Percentiles rank a stretch among this genome's conserved stretches.
Conservation (phyloP, 2,113 vertebrate species). For the Crotalus viridis region DNA sequence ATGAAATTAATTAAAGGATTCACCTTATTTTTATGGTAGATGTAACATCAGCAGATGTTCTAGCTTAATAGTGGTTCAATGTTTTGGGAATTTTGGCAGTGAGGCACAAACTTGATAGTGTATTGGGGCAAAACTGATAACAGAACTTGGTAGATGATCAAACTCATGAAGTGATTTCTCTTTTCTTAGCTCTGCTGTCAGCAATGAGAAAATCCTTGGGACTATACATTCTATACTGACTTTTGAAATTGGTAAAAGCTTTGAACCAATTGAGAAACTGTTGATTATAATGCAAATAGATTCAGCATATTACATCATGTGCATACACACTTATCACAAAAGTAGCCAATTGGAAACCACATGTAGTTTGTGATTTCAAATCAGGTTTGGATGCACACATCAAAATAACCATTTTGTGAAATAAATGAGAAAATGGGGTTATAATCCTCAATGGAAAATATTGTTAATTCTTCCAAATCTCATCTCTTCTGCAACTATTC, state of each 20-base stretch:
- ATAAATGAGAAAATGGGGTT: neutral
- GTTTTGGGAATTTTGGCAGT: constrained; percentile 10
- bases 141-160: neutral
- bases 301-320: neutral
- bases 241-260: neutral
- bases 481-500: neutral
- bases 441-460: neutral
- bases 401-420: neutral
- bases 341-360: neutral
- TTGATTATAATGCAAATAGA: neutral
- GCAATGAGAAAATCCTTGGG: neutral
- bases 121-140: neutral
- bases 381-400: neutral
- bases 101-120: neutral
- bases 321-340: neutral
- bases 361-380: neutral
- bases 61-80: neutral
- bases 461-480: neutral
- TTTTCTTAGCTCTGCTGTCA: neutral
- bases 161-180: neutral
- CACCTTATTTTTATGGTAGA: constrained; percentile 25
- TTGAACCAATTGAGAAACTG: neutral
- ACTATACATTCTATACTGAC: neutral
- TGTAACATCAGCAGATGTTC: constrained; percentile 13
- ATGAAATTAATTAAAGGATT: constrained; percentile 1